A percentile compares a stretch with the other conserved stretches of the same genome.
phyloP scores from a whole-genome alignment of 1,140 invertebrate species.

The Maconellicoccus hirsutus region DNA sequence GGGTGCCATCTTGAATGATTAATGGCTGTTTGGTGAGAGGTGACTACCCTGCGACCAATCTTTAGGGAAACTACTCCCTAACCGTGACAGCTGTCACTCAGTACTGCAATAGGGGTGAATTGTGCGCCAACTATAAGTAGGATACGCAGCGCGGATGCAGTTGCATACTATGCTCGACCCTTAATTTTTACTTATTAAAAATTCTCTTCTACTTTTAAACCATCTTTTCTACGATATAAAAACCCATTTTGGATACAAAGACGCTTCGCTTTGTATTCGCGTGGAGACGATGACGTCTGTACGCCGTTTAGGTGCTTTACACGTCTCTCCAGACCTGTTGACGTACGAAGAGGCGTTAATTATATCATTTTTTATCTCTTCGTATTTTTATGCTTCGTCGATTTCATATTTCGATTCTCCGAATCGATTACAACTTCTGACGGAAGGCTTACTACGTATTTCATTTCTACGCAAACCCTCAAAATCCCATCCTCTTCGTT shows the following conservation, averaged over 20 bases:
- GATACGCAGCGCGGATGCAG: not conserved
- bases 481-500: not conserved
- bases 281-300: not conserved
- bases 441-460: no score
- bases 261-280: no score
- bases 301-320: no score
- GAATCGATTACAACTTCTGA: no score
- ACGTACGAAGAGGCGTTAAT: not conserved
- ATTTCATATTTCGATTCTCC: no score
- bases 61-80: conserved; percentile 3
- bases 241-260: no score
- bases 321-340: not conserved
- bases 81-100: conserved; percentile 6
- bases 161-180: not conserved
- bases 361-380: not conserved
- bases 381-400: no score
- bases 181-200: conserved; percentile 6
- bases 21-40: conserved; percentile 7
- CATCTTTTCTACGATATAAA: no score
- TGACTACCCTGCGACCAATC: not conserved
- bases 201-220: not conserved
- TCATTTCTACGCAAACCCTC: no score
- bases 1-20: conserved; percentile 7
- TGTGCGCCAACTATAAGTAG: no score
- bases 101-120: not conserved